Percentiles rank a stretch among this genome's conserved stretches.
Conservation (phyloP, 2,888 invertebrate genomes). For the Diarsia dahlii region DNA sequence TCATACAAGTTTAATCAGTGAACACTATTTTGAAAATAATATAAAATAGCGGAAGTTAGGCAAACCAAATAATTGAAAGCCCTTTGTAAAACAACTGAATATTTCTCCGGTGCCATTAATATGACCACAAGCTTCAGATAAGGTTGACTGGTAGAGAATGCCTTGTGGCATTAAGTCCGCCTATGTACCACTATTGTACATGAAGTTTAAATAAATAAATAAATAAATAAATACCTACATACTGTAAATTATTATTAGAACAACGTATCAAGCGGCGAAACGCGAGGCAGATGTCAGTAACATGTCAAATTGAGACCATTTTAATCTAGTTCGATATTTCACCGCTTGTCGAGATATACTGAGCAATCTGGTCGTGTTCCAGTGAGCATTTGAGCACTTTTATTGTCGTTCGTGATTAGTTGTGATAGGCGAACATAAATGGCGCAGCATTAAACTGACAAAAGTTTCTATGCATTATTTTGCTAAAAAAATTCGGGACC, state of each 20-base stretch:
- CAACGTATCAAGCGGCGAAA: background rate
- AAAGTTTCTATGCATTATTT: background rate
- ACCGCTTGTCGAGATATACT: slow-evolving; percentile 9
- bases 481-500: background rate
- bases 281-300: background rate
- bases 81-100: no score
- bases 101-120: background rate
- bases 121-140: background rate
- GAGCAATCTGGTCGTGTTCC: slow-evolving; percentile 6
- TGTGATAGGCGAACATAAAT: slow-evolving; percentile 13
- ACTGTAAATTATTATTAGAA: background rate
- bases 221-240: no score
- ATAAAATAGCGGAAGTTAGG: no score
- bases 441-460: background rate
- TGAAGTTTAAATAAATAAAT: no score
- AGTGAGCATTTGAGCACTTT: slow-evolving; percentile 17
- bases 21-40: no score
- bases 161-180: no score
- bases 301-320: slow-evolving; percentile 30
- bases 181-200: no score
- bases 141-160: no score
- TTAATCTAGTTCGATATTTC: slow-evolving; percentile 21
- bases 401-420: slow-evolving; percentile 13
- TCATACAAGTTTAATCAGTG: no score
- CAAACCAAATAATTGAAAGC: no score